Evolutionary conservation across 2,888 invertebrate species (phyloP).

Genomic region (Tetragonisca angustula): DNA sequence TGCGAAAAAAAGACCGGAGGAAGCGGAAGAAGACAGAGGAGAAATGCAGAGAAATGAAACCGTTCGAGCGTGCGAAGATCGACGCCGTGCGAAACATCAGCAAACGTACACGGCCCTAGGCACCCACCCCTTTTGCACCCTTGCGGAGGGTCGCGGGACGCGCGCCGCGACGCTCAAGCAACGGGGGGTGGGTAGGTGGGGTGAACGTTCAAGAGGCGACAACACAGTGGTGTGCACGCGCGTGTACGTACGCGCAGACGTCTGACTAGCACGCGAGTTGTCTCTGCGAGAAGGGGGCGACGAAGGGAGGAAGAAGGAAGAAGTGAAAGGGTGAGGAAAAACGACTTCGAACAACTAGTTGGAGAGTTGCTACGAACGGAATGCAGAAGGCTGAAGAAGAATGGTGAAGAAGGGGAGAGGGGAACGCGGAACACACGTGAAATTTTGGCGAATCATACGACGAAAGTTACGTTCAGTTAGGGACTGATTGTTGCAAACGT

Average conservation of each 20-base stretch:
- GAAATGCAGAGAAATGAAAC: conserved; percentile 23
- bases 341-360: conserved; percentile 20
- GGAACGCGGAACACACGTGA: not conserved
- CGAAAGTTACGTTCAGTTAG: not conserved
- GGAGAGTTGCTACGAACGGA: not conserved
- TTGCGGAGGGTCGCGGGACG: conserved; percentile 15
- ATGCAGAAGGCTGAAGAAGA: not conserved
- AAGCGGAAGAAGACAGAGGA: conserved; percentile 41
- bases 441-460: conserved; percentile 5
- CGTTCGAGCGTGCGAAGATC: conserved; percentile 67
- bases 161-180: conserved; percentile 19
- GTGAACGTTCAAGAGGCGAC: conserved; percentile 22
- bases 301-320: not conserved
- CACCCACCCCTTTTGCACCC: conserved; percentile 36
- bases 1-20: not conserved
- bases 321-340: not conserved
- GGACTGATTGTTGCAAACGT: conserved; percentile 16
- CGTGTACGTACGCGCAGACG: conserved; percentile 7
- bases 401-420: not conserved
- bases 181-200: not conserved
- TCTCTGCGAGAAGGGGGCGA: conserved; percentile 19
- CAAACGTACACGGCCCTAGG: conserved; percentile 37
- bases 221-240: conserved; percentile 16
- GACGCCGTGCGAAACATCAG: conserved; percentile 61
- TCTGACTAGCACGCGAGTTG: conserved; percentile 7